Evolutionary conservation across 2,888 invertebrate genomes (phyloP).

Genomic region (Branchinecta sandiegonensis): DNA sequence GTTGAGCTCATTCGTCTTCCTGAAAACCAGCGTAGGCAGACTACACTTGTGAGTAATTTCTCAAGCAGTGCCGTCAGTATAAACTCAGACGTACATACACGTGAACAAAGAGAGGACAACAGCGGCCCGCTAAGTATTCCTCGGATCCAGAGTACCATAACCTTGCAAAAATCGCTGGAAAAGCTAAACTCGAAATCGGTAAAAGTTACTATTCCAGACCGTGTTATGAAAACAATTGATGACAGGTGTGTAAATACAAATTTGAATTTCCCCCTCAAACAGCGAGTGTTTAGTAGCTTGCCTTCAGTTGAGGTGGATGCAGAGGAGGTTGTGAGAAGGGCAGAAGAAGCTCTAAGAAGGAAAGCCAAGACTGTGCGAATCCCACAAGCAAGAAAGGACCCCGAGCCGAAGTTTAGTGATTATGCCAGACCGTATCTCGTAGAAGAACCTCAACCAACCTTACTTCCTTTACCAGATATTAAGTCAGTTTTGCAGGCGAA

Average conservation of each 20-base stretch:
- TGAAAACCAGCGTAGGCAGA: background rate
- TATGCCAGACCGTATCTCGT: conserved; percentile 5
- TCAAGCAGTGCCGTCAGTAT: background rate
- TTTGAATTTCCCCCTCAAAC: background rate
- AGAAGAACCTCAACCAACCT: background rate
- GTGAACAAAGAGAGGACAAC: background rate
- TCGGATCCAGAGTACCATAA: background rate
- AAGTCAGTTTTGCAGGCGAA: too few relatives aligned
- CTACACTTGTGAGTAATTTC: background rate
- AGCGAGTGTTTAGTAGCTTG: background rate
- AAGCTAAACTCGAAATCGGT: background rate
- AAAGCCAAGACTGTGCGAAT: background rate
- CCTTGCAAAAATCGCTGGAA: background rate
- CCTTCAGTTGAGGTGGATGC: background rate
- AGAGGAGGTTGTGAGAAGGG: background rate
- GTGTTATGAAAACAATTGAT: background rate
- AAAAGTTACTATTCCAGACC: background rate
- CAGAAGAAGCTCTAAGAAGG: background rate
- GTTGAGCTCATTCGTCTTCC: background rate
- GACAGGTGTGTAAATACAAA: background rate
- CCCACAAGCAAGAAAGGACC: background rate
- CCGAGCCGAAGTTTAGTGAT: background rate
- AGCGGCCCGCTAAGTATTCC: background rate
- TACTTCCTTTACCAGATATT: too few relatives aligned
- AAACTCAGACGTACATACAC: background rate